A percentile compares a stretch with the other conserved stretches of the same genome.
These are phyloP conservation scores for Pseudorectes ferrugineus DNA, from an alignment of 2,113 vertebrate species.

Conservation along the genomic window DNA sequence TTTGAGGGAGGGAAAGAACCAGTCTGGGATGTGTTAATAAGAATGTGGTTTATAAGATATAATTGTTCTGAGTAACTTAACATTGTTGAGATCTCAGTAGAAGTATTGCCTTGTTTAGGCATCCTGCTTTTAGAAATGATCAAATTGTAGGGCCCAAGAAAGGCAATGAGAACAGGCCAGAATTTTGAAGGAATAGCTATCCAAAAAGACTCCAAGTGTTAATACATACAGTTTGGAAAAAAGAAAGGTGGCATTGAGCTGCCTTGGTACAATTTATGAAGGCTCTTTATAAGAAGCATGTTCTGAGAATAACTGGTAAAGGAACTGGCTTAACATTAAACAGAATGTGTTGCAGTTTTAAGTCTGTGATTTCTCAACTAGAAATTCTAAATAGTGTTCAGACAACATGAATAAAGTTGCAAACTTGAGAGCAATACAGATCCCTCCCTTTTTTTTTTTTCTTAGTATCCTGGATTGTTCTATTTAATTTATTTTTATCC, in stretches of 20 bases:
- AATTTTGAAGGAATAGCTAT: neutral
- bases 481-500: neutral
- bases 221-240: neutral
- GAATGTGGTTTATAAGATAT: neutral
- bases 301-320: neutral
- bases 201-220: neutral
- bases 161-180: neutral
- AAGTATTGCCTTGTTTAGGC: neutral
- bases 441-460: neutral
- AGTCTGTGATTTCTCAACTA: neutral
- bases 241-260: neutral
- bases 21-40: neutral
- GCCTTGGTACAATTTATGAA: neutral
- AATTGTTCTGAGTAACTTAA: neutral
- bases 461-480: neutral
- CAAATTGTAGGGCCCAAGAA: neutral
- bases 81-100: neutral
- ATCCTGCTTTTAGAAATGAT: neutral
- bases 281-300: neutral
- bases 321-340: neutral
- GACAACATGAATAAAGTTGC: neutral
- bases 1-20: neutral
- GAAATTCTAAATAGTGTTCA: neutral
- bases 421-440: neutral
- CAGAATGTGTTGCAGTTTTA: neutral